Percentiles rank a stretch among this genome's conserved stretches.
Evolutionary conservation across 2,797 vertebrate species (phyloP).

Genomic region (Phalloptychus januarius): DNA sequence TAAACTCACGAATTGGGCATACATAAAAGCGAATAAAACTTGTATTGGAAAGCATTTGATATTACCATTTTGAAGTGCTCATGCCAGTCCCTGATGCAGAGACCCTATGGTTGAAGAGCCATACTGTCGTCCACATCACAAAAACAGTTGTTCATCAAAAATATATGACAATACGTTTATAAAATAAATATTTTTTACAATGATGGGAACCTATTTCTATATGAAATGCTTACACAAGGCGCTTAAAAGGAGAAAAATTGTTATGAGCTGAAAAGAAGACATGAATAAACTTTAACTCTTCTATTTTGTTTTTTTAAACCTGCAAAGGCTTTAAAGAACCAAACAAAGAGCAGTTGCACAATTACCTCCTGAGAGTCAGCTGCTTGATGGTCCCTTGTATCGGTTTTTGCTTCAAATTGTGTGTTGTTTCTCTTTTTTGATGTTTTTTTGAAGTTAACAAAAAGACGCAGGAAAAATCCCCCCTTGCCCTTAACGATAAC

Average conservation of each 20-base stretch:
- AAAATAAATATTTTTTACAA: background rate
- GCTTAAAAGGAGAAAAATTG: background rate
- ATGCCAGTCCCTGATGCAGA: background rate
- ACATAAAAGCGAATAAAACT: background rate
- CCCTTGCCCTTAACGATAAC: conserved; percentile 51
- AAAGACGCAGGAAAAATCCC: conserved; percentile 50
- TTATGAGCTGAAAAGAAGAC: background rate
- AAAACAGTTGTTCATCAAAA: background rate
- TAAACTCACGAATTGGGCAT: background rate
- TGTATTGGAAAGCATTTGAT: background rate
- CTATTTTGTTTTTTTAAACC: background rate
- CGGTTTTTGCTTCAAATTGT: conserved; percentile 29
- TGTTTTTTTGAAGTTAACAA: conserved; percentile 63
- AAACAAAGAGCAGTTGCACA: conserved; percentile 18
- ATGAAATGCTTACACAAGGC: background rate
- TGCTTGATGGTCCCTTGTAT: conserved; percentile 41
- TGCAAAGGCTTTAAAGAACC: conserved; percentile 20
- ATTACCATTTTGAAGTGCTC: background rate
- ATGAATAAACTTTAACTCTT: background rate
- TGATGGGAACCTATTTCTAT: background rate
- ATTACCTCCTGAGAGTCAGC: conserved; percentile 49
- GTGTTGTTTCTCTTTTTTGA: conserved; percentile 8
- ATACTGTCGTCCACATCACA: background rate
- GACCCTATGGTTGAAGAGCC: background rate
- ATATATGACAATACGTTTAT: background rate